These are phyloP conservation scores for Etheostoma spectabile DNA, from an alignment of 2,113 vertebrate genomes.

Conservation along the genomic window DNA sequence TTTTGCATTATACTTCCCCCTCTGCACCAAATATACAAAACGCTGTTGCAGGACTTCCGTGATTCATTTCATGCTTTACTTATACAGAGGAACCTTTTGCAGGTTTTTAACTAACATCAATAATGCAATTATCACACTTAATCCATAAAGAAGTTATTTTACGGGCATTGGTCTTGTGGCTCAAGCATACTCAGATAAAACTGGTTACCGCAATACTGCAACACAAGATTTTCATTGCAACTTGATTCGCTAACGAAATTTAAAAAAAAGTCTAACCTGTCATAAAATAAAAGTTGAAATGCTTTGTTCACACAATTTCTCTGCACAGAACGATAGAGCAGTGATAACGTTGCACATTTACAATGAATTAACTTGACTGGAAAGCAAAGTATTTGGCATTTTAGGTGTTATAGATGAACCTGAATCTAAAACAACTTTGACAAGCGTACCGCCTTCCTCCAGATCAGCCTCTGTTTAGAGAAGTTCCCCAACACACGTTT, in stretches of 20 bases:
- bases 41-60: neutral
- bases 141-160: constrained; percentile 2
- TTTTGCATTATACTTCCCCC: neutral
- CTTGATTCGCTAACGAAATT: neutral
- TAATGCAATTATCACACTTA: neutral
- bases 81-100: neutral
- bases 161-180: neutral
- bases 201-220: neutral
- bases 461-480: constrained; percentile 1
- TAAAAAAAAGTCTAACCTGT: neutral
- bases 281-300: neutral
- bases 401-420: neutral
- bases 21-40: neutral
- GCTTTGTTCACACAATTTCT: neutral
- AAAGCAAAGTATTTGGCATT: constrained; percentile 3
- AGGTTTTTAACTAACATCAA: constrained; percentile 12
- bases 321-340: neutral
- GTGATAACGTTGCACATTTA: neutral
- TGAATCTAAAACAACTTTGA: constrained; percentile 13
- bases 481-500: neutral
- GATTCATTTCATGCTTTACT: neutral
- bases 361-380: neutral
- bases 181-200: neutral
- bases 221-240: neutral
- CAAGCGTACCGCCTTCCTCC: neutral